phyloP scores from a whole-genome alignment of 2,888 invertebrate species.

The Malthinus flaveolus region DNA sequence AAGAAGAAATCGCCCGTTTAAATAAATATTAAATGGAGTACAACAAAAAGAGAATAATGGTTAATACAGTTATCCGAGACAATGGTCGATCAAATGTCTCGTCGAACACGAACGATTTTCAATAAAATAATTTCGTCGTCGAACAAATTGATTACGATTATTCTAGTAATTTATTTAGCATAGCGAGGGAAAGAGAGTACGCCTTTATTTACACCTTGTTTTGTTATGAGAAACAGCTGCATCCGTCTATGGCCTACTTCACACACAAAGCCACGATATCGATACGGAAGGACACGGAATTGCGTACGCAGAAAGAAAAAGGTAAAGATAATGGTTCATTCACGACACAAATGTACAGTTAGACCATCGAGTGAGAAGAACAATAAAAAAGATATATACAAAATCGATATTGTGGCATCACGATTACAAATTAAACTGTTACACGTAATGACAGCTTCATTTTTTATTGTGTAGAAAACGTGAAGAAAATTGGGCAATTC shows the following conservation, averaged over 20 bases:
- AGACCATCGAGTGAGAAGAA: neutral
- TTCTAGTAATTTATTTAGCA: neutral
- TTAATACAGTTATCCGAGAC: neutral
- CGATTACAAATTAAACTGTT: constrained; percentile 2
- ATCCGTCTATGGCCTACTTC: constrained; percentile 27
- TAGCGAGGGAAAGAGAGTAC: neutral
- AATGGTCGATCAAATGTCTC: neutral
- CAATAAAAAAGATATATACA: constrained; percentile 1
- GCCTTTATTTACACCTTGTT: constrained; percentile 16
- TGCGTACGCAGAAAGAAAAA: constrained; percentile 24
- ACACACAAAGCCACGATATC: constrained; percentile 18
- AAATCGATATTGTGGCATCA: neutral
- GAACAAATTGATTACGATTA: neutral
- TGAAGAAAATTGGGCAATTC: too few species aligned
- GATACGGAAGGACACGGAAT: constrained; percentile 21
- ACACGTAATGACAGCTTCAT: too few species aligned
- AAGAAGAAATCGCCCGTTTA: too few species aligned
- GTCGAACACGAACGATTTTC: neutral
- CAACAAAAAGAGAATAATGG: too few species aligned
- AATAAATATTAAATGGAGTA: too few species aligned
- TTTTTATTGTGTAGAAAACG: too few species aligned
- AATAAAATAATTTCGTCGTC: neutral
- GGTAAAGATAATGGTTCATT: constrained; percentile 14
- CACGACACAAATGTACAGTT: constrained; percentile 20
- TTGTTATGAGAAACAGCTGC: constrained; percentile 21